Percentiles rank a stretch among this genome's conserved stretches.
phyloP scores from a whole-genome alignment of 2,113 vertebrate species.

The Xerus inauris region DNA sequence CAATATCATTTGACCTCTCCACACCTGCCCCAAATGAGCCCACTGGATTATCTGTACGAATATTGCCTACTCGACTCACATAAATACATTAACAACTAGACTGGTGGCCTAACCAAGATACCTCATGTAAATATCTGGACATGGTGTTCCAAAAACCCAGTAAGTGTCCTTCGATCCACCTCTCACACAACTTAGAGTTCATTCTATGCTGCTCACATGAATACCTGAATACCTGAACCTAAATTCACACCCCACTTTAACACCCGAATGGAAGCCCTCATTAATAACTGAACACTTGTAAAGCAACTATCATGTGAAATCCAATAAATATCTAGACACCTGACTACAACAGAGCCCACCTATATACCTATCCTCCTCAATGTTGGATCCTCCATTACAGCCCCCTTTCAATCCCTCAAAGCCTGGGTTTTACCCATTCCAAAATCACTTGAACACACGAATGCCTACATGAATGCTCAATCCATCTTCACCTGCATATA shows the following conservation, averaged over 20 bases:
- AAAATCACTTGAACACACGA: background rate
- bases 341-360: background rate
- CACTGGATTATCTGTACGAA: background rate
- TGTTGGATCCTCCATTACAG: background rate
- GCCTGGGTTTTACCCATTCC: background rate
- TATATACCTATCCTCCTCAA: background rate
- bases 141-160: background rate
- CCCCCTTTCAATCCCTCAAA: background rate
- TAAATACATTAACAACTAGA: background rate
- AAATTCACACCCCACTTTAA: background rate
- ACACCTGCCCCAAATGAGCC: background rate
- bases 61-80: background rate
- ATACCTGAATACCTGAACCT: background rate
- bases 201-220: too few species aligned
- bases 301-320: background rate
- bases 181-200: background rate
- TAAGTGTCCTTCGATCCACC: background rate
- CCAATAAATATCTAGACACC: background rate
- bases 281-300: background rate
- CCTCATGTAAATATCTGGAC: background rate
- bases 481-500: background rate
- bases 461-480: background rate
- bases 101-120: background rate
- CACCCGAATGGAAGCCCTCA: background rate
- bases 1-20: background rate